These are phyloP conservation scores for Drosophila picticornis DNA, from an alignment of 2,888 invertebrate species.

Conservation along the genomic window DNA sequence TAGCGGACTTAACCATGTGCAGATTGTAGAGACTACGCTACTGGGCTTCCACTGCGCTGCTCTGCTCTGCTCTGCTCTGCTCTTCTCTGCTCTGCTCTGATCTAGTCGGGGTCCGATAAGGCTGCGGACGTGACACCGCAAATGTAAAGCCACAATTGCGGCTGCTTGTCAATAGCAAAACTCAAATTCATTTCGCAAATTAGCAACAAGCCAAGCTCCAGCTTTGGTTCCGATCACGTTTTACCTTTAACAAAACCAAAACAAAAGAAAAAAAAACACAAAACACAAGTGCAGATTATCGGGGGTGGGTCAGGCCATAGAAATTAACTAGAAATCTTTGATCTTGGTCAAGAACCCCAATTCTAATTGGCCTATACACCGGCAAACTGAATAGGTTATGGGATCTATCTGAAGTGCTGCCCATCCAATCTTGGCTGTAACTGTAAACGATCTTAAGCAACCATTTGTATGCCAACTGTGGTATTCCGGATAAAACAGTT, in stretches of 20 bases:
- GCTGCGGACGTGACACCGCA: conserved; percentile 42
- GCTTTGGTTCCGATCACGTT: conserved; percentile 54
- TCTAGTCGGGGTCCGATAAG: conserved; percentile 28
- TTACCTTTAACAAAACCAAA: conserved; percentile 28
- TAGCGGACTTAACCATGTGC: neutral
- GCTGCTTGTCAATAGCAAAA: conserved; percentile 6
- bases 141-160: conserved; percentile 13
- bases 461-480: neutral
- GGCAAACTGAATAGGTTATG: neutral
- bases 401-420: neutral
- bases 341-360: conserved; percentile 41
- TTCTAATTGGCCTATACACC: no score
- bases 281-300: neutral
- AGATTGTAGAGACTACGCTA: conserved; percentile 9
- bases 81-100: neutral
- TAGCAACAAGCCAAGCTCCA: conserved; percentile 15
- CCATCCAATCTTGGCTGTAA: conserved; percentile 1
- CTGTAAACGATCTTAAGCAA: conserved; percentile 11
- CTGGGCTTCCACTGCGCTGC: neutral
- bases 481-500: neutral
- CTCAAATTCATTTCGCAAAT: conserved; percentile 15
- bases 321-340: conserved; percentile 30
- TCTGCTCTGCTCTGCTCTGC: neutral
- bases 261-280: conserved; percentile 1
- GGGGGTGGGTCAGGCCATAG: conserved; percentile 4